Base-by-base conservation (phyloP, 1,140 invertebrate species). In the Pachyrhynchus sulphureomaculatus region DNA sequence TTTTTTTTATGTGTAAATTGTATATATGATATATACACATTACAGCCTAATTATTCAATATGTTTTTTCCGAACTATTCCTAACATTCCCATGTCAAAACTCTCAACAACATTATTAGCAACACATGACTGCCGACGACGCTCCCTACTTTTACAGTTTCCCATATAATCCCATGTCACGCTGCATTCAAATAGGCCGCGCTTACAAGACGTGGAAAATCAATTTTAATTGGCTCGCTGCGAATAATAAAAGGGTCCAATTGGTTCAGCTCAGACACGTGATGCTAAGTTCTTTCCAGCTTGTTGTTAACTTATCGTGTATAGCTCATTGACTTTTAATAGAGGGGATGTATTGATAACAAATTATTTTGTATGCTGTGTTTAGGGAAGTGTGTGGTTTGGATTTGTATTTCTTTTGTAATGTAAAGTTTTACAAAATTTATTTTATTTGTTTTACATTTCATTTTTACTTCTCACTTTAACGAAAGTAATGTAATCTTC, bases 131-230 rank as follows among this genome's bases (percentile, higher is more conserved):
- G 29, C 21, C 20, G 10, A n/a, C 17, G 6, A 32, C 55, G 33
- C 33, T 58, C 23, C 33, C 26, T 18, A 10, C 32, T 32, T 26
- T 5, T 26, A 9, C 21, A 54, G 53, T 66, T 68, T 70, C 70
- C 70, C 68, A 70, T 70, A 54, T 72, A 72, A 72, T 72, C 68
- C 21, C 18, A 57, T 72, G 64, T 63, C 60, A 72, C 68, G 48
- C 53, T 61, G 26, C 33, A 62, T 72, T 72, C 63, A 65, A 68
- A 69, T 45, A 21, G 49, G 55, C 65, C 67, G 64, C 66, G 58
- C 65, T 72, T 72, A 72, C 70, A 67, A 72, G 70, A 62, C 67
- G 59, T 62, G 48, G 10, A 37, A 47, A 72, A 72, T 72, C 65
- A 49, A 72, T 72, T 70, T 49, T 54, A 44, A 65, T 67, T 70